Conservation (phyloP, 2,113 vertebrate genomes). For the Potamarius usumacintae region DNA sequence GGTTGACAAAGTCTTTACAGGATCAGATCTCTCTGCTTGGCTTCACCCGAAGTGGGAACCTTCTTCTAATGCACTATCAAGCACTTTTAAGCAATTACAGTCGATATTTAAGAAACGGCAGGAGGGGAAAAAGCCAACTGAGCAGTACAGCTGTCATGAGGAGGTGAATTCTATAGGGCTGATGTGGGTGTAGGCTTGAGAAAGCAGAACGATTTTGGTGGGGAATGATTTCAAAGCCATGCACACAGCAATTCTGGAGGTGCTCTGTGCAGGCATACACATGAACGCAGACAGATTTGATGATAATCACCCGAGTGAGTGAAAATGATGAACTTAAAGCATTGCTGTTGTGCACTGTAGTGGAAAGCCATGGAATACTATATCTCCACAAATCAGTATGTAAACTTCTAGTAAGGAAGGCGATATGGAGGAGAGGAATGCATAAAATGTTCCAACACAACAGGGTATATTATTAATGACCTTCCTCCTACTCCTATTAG, state of each 20-base stretch:
- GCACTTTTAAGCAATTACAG: slow-evolving; percentile 47
- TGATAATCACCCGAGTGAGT: slow-evolving; percentile 52
- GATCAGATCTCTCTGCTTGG: slow-evolving; percentile 45
- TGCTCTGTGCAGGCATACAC: slow-evolving; percentile 57
- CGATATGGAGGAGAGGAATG: slow-evolving; percentile 11
- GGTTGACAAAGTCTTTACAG: slow-evolving; percentile 42
- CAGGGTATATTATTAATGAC: neutral
- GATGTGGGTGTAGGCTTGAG: slow-evolving; percentile 54
- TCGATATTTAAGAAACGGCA: neutral
- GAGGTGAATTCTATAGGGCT: slow-evolving; percentile 25
- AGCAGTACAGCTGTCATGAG: slow-evolving; percentile 43
- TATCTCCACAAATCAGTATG: slow-evolving; percentile 39
- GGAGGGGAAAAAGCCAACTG: slow-evolving; percentile 30
- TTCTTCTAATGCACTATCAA: slow-evolving; percentile 33
- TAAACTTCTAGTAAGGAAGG: slow-evolving; percentile 32
- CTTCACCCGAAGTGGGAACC: slow-evolving; percentile 38
- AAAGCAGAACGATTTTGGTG: slow-evolving; percentile 45
- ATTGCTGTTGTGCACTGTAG: slow-evolving; percentile 47
- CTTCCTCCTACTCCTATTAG: neutral
- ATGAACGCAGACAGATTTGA: slow-evolving; percentile 59
- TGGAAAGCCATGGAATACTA: slow-evolving; percentile 36
- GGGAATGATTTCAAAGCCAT: slow-evolving; percentile 57
- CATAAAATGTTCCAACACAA: neutral
- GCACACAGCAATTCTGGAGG: slow-evolving; percentile 35
- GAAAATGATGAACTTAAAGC: slow-evolving; percentile 54